Evolutionary conservation across 2,888 invertebrate genomes (phyloP), one percentile per base, ranked within the genome.

Genomic region (Acrocyrtus sp.): DNA sequence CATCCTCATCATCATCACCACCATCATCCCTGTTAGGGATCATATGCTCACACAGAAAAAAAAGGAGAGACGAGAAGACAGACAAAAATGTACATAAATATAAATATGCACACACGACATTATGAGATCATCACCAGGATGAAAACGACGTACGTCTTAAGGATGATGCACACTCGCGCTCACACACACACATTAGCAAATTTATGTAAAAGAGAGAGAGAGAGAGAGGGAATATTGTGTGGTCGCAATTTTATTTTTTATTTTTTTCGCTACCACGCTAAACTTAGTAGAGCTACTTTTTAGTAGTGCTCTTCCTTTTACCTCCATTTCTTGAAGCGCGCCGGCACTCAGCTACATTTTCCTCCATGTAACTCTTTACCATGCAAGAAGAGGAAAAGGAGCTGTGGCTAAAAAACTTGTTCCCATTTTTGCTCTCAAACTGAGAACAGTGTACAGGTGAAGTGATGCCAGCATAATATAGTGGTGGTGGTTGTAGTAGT

Each of bases 61-160:
- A 26, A n/a, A 57, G 45, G 27, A 43, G 43, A 53, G 17, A n/a
- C n/a, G 34, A 34, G 26, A 47, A 22, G 29, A 34, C 26, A 29
- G 54, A 58, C 51, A 57, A 24, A 48, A 50, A 45, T 53, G 22
- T 43, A 43, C 45, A 53, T 45, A 45, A 51, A 62, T 63, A 43
- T 47, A 48, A 29, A 72, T 60, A 73, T 51, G 51, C 53, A 57
- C 57, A 68, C 43, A 51, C 53, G 27, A 53, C 57, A 62, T 74
- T 54, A 74, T 74, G 74, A 74, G 74, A 74, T 74, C 74, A 74
- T 74, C 74, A 65, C 74, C 74, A 63, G 60, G 74, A 69, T 74
- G 57, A 74, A 63, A 60, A n/a, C n/a, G n/a, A n/a, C n/a, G n/a
- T n/a, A n/a, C n/a, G n/a, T n/a, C n/a, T n/a, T n/a, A n/a, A n/a